Evolutionary conservation across 2,888 invertebrate species (phyloP), one percentile per base, ranked within the genome.

Genomic region (Andrena bucephala): DNA sequence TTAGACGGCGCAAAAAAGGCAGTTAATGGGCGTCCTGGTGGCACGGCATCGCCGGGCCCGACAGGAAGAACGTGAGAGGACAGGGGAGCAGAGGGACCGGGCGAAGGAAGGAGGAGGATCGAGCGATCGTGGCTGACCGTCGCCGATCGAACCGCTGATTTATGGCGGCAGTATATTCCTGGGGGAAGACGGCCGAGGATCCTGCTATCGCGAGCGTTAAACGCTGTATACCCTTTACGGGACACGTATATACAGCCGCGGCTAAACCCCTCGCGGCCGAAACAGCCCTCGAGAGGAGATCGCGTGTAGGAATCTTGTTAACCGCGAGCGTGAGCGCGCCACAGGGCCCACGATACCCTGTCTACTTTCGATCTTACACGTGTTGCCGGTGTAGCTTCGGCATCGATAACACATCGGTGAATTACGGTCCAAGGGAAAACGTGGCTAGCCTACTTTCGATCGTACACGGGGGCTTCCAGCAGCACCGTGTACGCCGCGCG

Each of bases 61-160:
- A 68, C 63, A 81, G 66, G 68, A 65, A 70, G 77, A 63, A 63
- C 72, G 27, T 54, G 68, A 29, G 68, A 72, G 31, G 75, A 69
- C 78, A 62, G 50, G 78, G 69, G 16, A 42, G 13, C 27, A 60
- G 70, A 62, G n/a, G 65, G 36, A 50, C 16, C 16, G 0, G 24
- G n/a, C 54, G 10, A 70, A 63, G 48, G 66, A 27, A 63, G 57
- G 71, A 48, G 42, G 62, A 75, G 62, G 69, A 57, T 24, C 63
- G 71, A 69, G 66, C 50, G 70, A 33, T 8, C 60, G 73, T 52
- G 78, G 74, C 79, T 77, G 77, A 72, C 83, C 85, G 86, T 90
- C 95, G 95, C 95, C 88, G 88, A 90, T 91, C 90, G 90, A 88
- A 85, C 87, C 83, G 67, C 88, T 89, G 90, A 91, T 90, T 91